Base-by-base conservation (phyloP, 1,140 invertebrate genomes). In the Ceratitis capitata region DNA sequence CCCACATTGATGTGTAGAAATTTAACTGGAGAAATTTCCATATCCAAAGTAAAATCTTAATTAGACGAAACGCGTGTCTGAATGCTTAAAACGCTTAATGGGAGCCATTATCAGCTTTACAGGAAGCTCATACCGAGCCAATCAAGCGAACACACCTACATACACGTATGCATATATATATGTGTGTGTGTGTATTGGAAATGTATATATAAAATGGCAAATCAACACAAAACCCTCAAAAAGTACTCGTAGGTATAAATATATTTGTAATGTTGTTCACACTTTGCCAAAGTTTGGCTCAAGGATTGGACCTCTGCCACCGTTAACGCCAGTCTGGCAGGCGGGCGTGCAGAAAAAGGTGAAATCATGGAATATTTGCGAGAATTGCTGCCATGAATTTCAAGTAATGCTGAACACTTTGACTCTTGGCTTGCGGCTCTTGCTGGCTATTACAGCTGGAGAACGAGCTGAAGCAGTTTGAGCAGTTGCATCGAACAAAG, bases 301-400 rank as follows among this genome's bases (percentile, higher is more conserved):
- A 78, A 78, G 69, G 2, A 69, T 47, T 42, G 69, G 39, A 12
- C 58, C 9, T 1, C 9, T 1, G 58, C 39, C 69, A 6, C 69
- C n/a, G n/a, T n/a, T n/a, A n/a, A n/a, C n/a, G n/a, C n/a, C n/a
- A 45, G 39, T 23, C 69, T 26, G 19, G 69, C 39, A 78, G 39
- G 69, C 69, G 45, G 39, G 69, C 69, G 39, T 78, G 39, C 42
- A 78, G 69, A 78, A 78, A 78, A 78, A 78, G 69, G 69, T 47
- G 69, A 78, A 78, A 78, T 78, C 69, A 78, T 47, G 35, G 69
- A 78, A 78, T 45, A 45, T 78, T 78, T 78, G 69, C 39, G 69
- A 78, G 69, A 19, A 78, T 47, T 78, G 35, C 69, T 74, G 39
- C 69, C 69, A 78, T 78, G 69, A 78, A 78, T 78, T 78, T 78